Evolutionary conservation across 1,140 invertebrate species (phyloP), one percentile per base, ranked within the genome.

Genomic region (Neotoxoptera formosana): DNA sequence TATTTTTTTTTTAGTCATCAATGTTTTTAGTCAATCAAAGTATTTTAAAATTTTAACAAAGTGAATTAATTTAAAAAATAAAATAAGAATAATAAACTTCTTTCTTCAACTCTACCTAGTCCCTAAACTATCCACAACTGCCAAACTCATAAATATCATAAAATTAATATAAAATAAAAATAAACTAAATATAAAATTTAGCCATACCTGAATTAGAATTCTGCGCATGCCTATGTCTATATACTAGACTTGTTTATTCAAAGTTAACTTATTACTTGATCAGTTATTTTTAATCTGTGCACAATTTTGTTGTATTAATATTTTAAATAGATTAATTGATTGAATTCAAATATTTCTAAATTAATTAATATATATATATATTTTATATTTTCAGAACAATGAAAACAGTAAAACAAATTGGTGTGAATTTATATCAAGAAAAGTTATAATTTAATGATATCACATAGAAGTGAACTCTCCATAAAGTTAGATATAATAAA

Each of bases 321-420:
- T 67, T 41, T 41, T 41, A 41, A 41, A 41, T 41, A 2, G 4
- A 41, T 67, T 60, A 9, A 60, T 60, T 30, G 56, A 30, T 30
- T 60, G 30, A 36, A 83, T 83, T 23, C 1, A 41, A 23, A 17
- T 36, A 20, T 36, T n/a, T 87, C 7, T 36, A 41, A 7, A 53
- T 34, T 20, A 47, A 53, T 53, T 25, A 53, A n/a, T 89, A 34
- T 36, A 23, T 51, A n/a, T 47, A 60, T 60, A 41, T 60, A 41
- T 56, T 41, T 60, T 90, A 36, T 56, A 25, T 90, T 90, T 90
- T 90, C 36, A 90, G 89, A 90, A 90, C 34, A 60, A 53, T 34
- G 86, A 51, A 88, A 48, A 41, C 21, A 30, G 14, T 60, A 45
- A 30, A 30, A 30, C 30, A 25, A 89, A 90, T 36, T 89, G 45